phyloP scores from a whole-genome alignment of 2,888 invertebrate genomes.

The Ectobius pallidus region DNA sequence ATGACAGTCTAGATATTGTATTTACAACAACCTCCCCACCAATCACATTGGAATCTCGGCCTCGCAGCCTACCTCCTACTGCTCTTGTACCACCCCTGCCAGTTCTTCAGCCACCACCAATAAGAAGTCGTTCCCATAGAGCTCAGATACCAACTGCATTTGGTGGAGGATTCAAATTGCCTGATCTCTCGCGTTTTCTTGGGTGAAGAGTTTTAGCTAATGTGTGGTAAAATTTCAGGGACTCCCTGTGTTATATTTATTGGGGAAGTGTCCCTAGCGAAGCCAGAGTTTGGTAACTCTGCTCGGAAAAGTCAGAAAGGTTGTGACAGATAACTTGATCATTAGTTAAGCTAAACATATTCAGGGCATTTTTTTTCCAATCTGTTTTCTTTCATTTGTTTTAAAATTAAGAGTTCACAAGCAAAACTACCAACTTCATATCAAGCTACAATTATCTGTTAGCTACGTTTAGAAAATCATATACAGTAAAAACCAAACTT shows the following conservation, averaged over 20 bases:
- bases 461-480: no score
- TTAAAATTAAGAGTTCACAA: no score
- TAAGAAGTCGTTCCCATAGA: conserved; percentile 11
- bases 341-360: no score
- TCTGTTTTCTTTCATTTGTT: no score
- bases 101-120: conserved; percentile 11
- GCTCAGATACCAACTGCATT: neutral
- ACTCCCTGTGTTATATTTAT: neutral
- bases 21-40: conserved; percentile 28
- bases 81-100: conserved; percentile 41
- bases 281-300: neutral
- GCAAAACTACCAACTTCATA: no score
- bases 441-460: no score
- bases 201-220: conserved; percentile 56
- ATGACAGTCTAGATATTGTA: conserved; percentile 8
- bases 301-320: neutral
- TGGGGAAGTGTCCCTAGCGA: neutral
- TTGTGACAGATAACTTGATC: neutral
- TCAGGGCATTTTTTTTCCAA: no score
- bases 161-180: conserved; percentile 65
- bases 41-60: neutral
- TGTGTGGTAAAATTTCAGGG: neutral
- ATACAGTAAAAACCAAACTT: no score
- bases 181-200: conserved; percentile 76
- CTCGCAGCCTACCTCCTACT: conserved; percentile 34